These are phyloP conservation scores for Stratiolaelaps scimitus DNA, from an alignment of 1,140 invertebrate species.

Conservation along the genomic window DNA sequence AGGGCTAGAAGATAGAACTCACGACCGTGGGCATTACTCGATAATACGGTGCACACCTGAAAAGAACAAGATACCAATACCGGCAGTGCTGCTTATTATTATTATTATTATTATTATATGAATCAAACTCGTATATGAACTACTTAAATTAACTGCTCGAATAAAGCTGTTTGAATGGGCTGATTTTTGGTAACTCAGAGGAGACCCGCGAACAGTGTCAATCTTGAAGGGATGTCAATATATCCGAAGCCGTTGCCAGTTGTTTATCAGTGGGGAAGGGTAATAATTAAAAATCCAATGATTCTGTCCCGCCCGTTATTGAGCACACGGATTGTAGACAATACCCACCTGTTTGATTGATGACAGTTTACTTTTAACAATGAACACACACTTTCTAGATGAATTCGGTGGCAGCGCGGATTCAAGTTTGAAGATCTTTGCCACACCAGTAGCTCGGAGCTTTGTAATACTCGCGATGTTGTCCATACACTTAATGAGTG, in stretches of 20 bases:
- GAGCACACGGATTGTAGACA: background rate
- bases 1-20: constrained; percentile 13
- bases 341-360: constrained; percentile 2
- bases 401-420: background rate
- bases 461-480: constrained; percentile 10
- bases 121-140: background rate
- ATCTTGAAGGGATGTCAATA: too few species aligned
- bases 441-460: constrained; percentile 11
- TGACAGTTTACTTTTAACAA: background rate
- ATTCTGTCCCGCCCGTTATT: too few species aligned
- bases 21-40: background rate
- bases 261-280: too few species aligned
- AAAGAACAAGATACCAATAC: background rate
- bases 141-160: background rate
- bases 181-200: too few species aligned
- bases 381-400: constrained; percentile 14
- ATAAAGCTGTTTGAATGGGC: background rate
- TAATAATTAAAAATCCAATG: too few species aligned
- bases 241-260: too few species aligned
- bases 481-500: constrained; percentile 13
- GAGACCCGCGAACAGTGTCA: too few species aligned
- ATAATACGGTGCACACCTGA: background rate
- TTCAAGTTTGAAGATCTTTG: constrained; percentile 16
- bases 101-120: background rate
- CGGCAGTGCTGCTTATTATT: background rate